Evolutionary conservation across 2,113 vertebrate species (phyloP).

Genomic region (Pycnonotus jocosus): DNA sequence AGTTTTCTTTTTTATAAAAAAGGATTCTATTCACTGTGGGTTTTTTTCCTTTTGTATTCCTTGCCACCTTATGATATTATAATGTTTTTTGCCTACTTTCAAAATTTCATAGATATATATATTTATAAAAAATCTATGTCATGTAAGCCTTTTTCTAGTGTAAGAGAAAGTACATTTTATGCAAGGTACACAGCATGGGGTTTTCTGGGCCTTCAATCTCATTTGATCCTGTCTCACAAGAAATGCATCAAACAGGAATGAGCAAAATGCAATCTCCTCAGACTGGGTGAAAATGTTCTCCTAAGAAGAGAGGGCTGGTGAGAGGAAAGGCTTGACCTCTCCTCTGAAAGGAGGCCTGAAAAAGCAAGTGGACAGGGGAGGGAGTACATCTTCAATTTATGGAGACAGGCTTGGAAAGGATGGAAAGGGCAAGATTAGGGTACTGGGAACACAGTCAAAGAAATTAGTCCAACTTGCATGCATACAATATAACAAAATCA

Average conservation of each 20-base stretch:
- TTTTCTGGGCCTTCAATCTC: conserved; percentile 23
- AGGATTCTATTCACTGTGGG: neutral
- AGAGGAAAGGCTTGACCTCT: neutral
- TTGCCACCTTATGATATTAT: conserved; percentile 27
- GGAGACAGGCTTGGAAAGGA: neutral
- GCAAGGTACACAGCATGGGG: conserved; percentile 13
- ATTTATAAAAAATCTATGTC: conserved; percentile 47
- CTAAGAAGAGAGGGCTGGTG: neutral
- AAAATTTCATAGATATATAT: conserved; percentile 39
- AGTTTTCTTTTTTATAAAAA: neutral
- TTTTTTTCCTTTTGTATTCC: conserved; percentile 27
- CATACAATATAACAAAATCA: neutral
- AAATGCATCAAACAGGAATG: neutral
- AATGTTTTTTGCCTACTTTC: conserved; percentile 47
- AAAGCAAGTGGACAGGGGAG: neutral
- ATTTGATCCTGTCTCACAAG: conserved; percentile 1
- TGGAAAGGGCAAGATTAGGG: neutral
- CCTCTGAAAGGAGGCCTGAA: neutral
- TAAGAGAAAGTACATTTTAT: conserved; percentile 14
- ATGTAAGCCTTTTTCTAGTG: conserved; percentile 39
- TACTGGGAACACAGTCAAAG: neutral
- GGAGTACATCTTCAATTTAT: neutral
- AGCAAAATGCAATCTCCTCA: neutral
- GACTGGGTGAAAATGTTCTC: neutral
- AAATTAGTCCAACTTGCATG: neutral